Evolutionary conservation across 1,140 invertebrate species (phyloP), one percentile per base, ranked within the genome.

Genomic region (Trichonephila inaurata): DNA sequence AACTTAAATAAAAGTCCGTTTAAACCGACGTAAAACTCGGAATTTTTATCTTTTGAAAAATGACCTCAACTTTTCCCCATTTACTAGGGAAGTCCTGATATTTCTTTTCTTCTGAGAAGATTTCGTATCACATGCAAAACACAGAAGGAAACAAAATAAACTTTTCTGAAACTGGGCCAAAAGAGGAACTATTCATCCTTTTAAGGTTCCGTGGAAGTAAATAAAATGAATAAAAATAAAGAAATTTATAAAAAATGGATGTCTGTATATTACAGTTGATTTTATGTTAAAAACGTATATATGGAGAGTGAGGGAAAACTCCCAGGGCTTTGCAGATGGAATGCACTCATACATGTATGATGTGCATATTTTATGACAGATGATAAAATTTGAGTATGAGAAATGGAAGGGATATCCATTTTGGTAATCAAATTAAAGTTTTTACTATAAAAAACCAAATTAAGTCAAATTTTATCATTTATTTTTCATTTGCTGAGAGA

Each of bases 1-100:
- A 83, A 83, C 82, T 83, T 83, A 83, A 83, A 83, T 83, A 83
- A 83, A 83, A 83, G 82, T 60, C 82, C 51, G 82, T 44, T 60
- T 58, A 58, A 77, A 77, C 72, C 83, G 51, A 28, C 83, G 58
- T 60, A 44, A 66, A 64, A 88, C 60, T 64, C 16, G 86, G 86
- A 66, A 88, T 64, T 88, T 88, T 62, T 88, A 88, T 88, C 86
- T 88, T 64, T 88, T 88, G 86, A 88, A 88, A 88, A 88, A 88
- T 88, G 86, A 88, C 86, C 86, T 61, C 86, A 88, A 88, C 86
- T 64, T 85, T 60, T 88, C 61, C 33, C 86, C 86, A n/a, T 64
- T 88, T 88, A 64, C 28, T 61, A 28, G 28, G 58, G 82, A 64
- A 64, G 60, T 40, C 62, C 86, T 40, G 61, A 40, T 64, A n/a